phyloP scores from a whole-genome alignment of 2,797 vertebrate species.

The Anguilla obscura region DNA sequence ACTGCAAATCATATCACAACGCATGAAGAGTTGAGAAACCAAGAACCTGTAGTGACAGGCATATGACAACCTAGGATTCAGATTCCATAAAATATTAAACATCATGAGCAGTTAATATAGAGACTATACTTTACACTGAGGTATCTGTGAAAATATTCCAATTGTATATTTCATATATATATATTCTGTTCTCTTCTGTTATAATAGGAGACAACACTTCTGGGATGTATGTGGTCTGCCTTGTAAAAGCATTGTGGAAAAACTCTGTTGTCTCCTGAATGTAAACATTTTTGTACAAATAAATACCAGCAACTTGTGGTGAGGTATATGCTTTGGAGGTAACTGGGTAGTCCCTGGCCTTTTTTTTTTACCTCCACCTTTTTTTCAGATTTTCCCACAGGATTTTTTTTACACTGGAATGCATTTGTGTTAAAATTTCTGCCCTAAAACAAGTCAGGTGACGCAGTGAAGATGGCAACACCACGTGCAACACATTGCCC shows the following conservation, averaged over 20 bases:
- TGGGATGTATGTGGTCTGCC: too few relatives aligned
- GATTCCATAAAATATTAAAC: slow-evolving; percentile 27
- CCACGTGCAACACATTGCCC: background rate
- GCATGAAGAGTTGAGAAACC: slow-evolving; percentile 40
- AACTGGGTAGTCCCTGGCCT: background rate
- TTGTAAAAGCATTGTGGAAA: background rate
- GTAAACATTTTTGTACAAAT: background rate
- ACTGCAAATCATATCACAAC: slow-evolving; percentile 50
- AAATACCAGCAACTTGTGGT: background rate
- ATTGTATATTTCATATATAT: background rate
- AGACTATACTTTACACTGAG: slow-evolving; percentile 22
- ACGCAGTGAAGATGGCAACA: background rate
- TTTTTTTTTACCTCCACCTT: too few relatives aligned
- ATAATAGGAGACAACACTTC: background rate
- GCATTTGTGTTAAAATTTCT: background rate
- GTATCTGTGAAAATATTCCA: background rate
- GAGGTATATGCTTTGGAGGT: background rate
- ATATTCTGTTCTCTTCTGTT: background rate
- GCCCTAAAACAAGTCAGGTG: background rate
- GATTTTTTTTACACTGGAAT: background rate
- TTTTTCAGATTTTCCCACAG: too few relatives aligned
- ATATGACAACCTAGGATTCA: slow-evolving; percentile 27
- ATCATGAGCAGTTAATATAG: slow-evolving; percentile 9
- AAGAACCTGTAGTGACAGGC: slow-evolving; percentile 33
- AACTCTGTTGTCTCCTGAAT: background rate